These are phyloP conservation scores for Merluccius polli DNA, from an alignment of 2,797 vertebrate species.

Conservation along the genomic window DNA sequence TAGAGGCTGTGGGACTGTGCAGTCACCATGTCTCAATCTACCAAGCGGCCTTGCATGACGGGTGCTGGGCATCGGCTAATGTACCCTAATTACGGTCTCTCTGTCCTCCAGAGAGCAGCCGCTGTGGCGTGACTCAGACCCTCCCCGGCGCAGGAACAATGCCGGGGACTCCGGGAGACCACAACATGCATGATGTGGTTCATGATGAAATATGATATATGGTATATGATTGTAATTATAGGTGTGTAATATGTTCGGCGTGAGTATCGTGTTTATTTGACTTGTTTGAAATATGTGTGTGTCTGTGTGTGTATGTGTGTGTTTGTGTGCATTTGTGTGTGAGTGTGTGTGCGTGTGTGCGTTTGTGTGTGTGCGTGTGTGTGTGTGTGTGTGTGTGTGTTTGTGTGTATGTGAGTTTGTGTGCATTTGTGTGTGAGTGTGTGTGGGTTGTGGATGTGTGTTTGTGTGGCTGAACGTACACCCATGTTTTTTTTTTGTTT, in stretches of 20 bases:
- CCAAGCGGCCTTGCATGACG: slow-evolving; percentile 64
- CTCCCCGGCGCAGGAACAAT: slow-evolving; percentile 9
- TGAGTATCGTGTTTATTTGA: slow-evolving; percentile 1
- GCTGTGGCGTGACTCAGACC: slow-evolving; percentile 62
- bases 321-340: too few relatives aligned
- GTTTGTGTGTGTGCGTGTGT: too few relatives aligned
- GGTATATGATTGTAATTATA: not conserved
- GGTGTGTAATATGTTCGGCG: not conserved
- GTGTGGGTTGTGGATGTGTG: too few relatives aligned
- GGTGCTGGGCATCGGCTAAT: slow-evolving; percentile 63
- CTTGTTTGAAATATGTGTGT: not conserved
- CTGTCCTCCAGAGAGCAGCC: slow-evolving; percentile 70
- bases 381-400: too few relatives aligned
- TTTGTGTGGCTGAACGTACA: too few relatives aligned
- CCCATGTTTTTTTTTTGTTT: too few relatives aligned
- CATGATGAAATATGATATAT: not conserved
- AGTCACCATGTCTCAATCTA: slow-evolving; percentile 67
- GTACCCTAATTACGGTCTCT: slow-evolving; percentile 69
- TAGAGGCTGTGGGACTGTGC: slow-evolving; percentile 61
- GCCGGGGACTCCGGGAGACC: slow-evolving; percentile 10
- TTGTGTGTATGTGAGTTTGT: too few relatives aligned
- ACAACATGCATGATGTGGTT: not conserved
- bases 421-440: too few relatives aligned
- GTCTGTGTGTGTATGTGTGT: not conserved
- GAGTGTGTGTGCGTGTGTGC: too few relatives aligned